Base-by-base conservation (phyloP, 2,888 invertebrate genomes). In the Cheilosia impressa region DNA sequence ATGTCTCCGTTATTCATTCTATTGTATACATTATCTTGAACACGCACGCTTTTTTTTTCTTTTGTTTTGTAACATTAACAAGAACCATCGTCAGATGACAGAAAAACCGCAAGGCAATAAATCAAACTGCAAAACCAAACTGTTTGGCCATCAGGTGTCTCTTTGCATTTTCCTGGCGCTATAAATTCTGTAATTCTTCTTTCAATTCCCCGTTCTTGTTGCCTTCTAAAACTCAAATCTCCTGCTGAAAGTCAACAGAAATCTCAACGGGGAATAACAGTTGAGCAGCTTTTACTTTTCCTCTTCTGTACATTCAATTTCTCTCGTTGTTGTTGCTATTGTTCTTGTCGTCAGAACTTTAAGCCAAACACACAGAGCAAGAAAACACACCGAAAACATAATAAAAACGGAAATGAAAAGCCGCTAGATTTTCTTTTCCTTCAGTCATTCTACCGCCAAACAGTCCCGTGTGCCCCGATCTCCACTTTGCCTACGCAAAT, bases 211-310 rank as follows among this genome's bases (percentile, higher is more conserved):
- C 50, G 47, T 38, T 38, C 27, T 66, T 50, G 41, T 52, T 38
- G 2, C 27, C 38, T 65, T 68, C 22, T 19, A 57, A 65, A 71
- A 79, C 41, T 79, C 60, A 76, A 76, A 76, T 60, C 66, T 60
- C 76, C 76, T 76, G 68, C 31, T 58, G 38, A 78, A 78, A 78
- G 62, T 62, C 69, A 78, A 78, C 55, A 47, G 58, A 79, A 79
- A 71, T 79, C 78, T 79, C 78, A 72, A 71, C 50, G 57, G 78
- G 71, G 62, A 78, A 79, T 71, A 72, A 52, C 78, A 72, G 78
- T 79, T 76, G 58, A 68, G 52, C 68, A 68, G 60, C 60, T 66
- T 79, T 77, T 77, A 62, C 69, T 62, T 79, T 66, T 57, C 38
- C 24, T 52, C 50, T 47, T 69, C 34, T 71, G 38, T 58, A 58